Base-by-base conservation (phyloP, 35 echinoderm and acorn worm genomes). In the Nesometra sesokonis region DNA sequence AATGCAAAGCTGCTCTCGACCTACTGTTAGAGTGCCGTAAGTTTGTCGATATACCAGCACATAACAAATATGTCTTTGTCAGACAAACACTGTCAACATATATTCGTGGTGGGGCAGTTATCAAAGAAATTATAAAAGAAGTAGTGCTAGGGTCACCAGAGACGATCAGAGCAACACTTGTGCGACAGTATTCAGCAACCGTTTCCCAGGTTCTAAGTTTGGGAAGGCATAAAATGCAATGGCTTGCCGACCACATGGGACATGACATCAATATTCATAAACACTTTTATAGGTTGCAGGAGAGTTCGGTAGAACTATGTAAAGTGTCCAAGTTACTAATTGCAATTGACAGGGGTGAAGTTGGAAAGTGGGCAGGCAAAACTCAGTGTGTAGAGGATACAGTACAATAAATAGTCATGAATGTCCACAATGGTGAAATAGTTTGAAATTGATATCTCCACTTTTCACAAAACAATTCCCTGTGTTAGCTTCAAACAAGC, bases 171-270 rank as follows among this genome's bases (percentile, higher is more conserved):
- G 82, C 32, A 32, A 89, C 88, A n/a, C 82, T 76, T n/a, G 47
- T 77, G 27, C 31, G 88, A 15, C 31, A 89, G 47, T 89, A 84
- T 89, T 47, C 67, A 0, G 82, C 88, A 4, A 88, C 86, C 13
- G 77, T 88, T 7, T 33, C 77, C 21, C 77, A 88, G 32, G 30
- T 88, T 5, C 35, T 47, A 9, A 84, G 30, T 77, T 32, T 89
- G 5, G 32, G 34, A 11, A n/a, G n/a, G n/a, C 3, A 30, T n/a
- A 34, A 89, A 84, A 47, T 89, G 3, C 27, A 82, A 40, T 89
- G 88, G 88, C 47, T 89, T 23, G 38, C 80, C 36, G 32, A 84
- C 37, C 88, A 89, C 77, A 21, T 89, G 0, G 88, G 88, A 4
- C 88, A 89, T 52, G 38, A 33, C 19, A 32, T 89, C 21, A 30